Evolutionary conservation across 2,888 invertebrate species (phyloP).

Genomic region (Odontothrips loti): DNA sequence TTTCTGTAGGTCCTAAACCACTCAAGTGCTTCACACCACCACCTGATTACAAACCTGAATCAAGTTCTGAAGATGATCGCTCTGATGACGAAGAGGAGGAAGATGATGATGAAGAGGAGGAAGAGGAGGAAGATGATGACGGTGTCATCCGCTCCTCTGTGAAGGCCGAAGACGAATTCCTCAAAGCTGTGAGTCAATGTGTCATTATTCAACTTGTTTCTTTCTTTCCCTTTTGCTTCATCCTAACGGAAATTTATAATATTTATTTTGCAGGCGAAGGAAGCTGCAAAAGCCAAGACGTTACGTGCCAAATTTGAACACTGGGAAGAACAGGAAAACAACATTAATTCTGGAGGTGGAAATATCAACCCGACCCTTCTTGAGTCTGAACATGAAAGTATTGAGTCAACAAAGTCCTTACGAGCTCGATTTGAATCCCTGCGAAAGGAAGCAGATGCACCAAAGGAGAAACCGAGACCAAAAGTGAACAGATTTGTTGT

Average conservation of each 20-base stretch:
- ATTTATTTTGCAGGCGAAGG: slow-evolving; percentile 55
- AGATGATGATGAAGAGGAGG: slow-evolving; percentile 50
- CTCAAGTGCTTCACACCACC: slow-evolving; percentile 87
- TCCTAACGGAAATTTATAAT: not conserved
- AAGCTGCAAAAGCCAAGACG: slow-evolving; percentile 75
- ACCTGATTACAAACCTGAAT: slow-evolving; percentile 58
- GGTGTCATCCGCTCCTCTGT: slow-evolving; percentile 49
- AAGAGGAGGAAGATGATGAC: slow-evolving; percentile 45
- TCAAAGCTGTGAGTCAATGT: slow-evolving; percentile 54
- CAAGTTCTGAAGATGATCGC: slow-evolving; percentile 44
- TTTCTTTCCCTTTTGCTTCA: not conserved
- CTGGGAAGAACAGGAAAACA: slow-evolving; percentile 64
- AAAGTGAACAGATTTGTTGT: slow-evolving; percentile 92
- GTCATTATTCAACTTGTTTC: not conserved
- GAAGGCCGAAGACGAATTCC: slow-evolving; percentile 62
- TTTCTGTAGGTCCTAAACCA: slow-evolving; percentile 65
- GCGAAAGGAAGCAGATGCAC: slow-evolving; percentile 51
- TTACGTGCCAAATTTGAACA: slow-evolving; percentile 83
- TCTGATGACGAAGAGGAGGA: slow-evolving; percentile 49
- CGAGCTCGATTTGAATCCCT: slow-evolving; percentile 78
- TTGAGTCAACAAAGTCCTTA: slow-evolving; percentile 74
- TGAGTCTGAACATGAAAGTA: slow-evolving; percentile 57
- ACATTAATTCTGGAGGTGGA: slow-evolving; percentile 48
- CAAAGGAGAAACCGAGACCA: slow-evolving; percentile 54
- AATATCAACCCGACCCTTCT: slow-evolving; percentile 48